These are phyloP conservation scores for Carcina quercana DNA, from an alignment of 2,888 invertebrate genomes.

Conservation along the genomic window DNA sequence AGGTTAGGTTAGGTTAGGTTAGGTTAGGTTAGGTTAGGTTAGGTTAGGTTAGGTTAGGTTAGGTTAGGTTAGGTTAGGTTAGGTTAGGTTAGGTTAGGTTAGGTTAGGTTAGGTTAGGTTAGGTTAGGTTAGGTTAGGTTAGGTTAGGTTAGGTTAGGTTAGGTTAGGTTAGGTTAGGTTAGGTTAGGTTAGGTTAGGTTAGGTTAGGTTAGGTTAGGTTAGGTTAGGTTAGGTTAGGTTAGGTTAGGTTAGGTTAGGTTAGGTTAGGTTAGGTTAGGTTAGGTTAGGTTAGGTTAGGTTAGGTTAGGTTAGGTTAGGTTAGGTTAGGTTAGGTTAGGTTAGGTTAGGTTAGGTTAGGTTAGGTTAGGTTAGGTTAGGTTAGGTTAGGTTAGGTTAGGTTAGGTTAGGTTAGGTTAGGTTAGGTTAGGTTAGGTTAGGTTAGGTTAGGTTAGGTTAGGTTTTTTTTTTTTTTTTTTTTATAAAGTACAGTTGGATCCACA, in stretches of 20 bases:
- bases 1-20: slow-evolving; percentile 7
- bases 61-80: slow-evolving; percentile 7
- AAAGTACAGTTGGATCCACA: no score
- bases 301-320: slow-evolving; percentile 16
- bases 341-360: slow-evolving; percentile 8
- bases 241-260: slow-evolving; percentile 17
- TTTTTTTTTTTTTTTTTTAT: not conserved
- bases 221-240: slow-evolving; percentile 14
- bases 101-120: slow-evolving; percentile 7
- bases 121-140: slow-evolving; percentile 7
- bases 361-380: slow-evolving; percentile 10
- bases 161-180: slow-evolving; percentile 8
- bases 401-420: slow-evolving; percentile 6
- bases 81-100: slow-evolving; percentile 7
- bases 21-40: slow-evolving; percentile 7
- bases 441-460: slow-evolving; percentile 5
- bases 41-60: slow-evolving; percentile 7
- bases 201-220: slow-evolving; percentile 11
- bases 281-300: slow-evolving; percentile 15
- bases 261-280: slow-evolving; percentile 16
- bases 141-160: slow-evolving; percentile 8
- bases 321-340: slow-evolving; percentile 14
- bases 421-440: slow-evolving; percentile 5
- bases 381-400: slow-evolving; percentile 8
- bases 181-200: slow-evolving; percentile 12